Evolutionary conservation across 2,113 vertebrate species (phyloP), one percentile per base, ranked within the genome.

Genomic region (Tursiops truncatus): DNA sequence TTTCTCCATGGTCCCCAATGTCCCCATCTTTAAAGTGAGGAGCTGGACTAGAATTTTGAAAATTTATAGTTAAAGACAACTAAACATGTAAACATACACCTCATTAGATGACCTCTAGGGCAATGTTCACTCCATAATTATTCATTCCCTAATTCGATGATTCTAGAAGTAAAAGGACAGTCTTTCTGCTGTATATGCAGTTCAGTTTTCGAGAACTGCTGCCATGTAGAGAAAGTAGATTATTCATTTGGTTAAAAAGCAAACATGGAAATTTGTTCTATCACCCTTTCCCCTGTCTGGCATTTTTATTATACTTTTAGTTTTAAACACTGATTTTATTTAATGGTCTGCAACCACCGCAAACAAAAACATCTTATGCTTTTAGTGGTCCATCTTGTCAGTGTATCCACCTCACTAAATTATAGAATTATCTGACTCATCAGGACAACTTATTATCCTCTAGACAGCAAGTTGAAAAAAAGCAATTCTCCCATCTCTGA

Each of bases 361-460:
- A 87, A 92, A 80, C 70, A 88, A 95, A 96, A 95, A 94, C 62
- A 91, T 53, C 17, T 73, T 89, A 89, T 84, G 63, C 73, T 97
- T 97, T 95, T 79, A 93, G 93, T 36, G 5, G 76, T 94, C 76
- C 65, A 94, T 85, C 81, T 88, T 94, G 60, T 96, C 81, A 85
- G 62, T 67, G 36, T 86, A 89, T 47, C 47, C 0, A 4, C 84
- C 60, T 95, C 91, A 82, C 88, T 70, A 96, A 97, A 97, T 97
- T 92, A 93, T 13, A 97, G 81, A 95, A 97, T 95, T 96, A 95
- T 93, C 97, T 97, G 94, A 97, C 85, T 95, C 96, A 95, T 65
- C 1, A 0, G 82, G 50, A 91, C 58, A 95, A 91, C 77, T 68
- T 86, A 91, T 89, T 97, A 96, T 95, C 94, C 91, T 91, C 96